phyloP scores from a whole-genome alignment of 2,797 vertebrate genomes.

The Diglossa cyanea region DNA sequence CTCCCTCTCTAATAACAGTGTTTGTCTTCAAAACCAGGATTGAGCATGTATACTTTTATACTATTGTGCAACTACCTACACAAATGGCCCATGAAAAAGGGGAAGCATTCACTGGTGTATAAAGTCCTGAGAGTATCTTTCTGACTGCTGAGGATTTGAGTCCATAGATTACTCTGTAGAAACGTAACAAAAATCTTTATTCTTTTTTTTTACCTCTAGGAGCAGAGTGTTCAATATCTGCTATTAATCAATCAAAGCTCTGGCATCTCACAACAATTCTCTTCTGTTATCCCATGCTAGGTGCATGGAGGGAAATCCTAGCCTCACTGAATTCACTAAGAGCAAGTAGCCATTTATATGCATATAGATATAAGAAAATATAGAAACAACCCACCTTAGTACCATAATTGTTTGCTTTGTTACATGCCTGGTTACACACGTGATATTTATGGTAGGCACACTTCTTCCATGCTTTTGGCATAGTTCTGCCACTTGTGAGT shows the following conservation, averaged over 20 bases:
- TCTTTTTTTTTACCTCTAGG: background rate
- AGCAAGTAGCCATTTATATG: background rate
- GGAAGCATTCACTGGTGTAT: background rate
- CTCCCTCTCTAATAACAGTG: background rate
- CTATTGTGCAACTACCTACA: background rate
- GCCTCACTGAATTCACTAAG: background rate
- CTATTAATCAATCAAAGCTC: background rate
- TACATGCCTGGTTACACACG: fast-evolving
- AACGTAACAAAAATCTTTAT: background rate
- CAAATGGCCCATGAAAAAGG: background rate
- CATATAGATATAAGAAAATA: background rate
- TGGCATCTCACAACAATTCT: background rate
- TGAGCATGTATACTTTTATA: background rate
- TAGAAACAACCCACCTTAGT: background rate
- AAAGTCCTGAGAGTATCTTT: background rate
- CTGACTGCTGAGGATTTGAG: background rate
- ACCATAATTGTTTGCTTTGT: background rate
- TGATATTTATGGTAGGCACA: background rate
- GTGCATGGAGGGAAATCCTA: background rate
- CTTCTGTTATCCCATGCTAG: background rate
- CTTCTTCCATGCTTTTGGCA: background rate
- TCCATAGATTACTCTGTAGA: background rate
- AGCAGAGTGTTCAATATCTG: background rate
- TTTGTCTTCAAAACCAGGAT: background rate
- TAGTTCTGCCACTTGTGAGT: background rate